These are phyloP conservation scores for Pipistrellus pygmaeus DNA, from an alignment of 2,797 vertebrate genomes.

Conservation along the genomic window DNA sequence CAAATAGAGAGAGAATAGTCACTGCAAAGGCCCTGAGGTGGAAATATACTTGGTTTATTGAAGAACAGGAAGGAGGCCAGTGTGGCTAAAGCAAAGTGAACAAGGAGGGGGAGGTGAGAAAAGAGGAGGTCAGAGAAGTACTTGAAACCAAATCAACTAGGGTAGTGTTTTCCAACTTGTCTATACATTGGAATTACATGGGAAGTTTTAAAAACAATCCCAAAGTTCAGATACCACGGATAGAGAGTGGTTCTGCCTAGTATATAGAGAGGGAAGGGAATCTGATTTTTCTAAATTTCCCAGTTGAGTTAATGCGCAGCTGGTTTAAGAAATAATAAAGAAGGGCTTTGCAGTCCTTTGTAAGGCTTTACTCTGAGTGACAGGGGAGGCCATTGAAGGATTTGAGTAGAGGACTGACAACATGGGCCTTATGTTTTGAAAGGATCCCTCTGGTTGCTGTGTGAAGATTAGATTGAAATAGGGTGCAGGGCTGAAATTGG, in stretches of 20 bases:
- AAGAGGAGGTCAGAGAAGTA: background rate
- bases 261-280: background rate
- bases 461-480: background rate
- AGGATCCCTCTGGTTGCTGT: background rate
- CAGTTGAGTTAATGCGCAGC: conserved; percentile 4
- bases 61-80: background rate
- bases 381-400: background rate
- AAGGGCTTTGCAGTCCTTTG: background rate
- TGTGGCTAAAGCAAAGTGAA: background rate
- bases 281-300: background rate
- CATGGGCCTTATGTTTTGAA: background rate
- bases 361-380: background rate
- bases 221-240: background rate
- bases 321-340: background rate
- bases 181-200: background rate
- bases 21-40: background rate
- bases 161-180: background rate
- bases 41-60: background rate
- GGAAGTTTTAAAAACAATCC: background rate
- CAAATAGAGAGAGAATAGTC: background rate
- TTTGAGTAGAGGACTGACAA: background rate
- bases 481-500: background rate
- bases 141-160: background rate
- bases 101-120: background rate
- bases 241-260: background rate